Evolutionary conservation across 1,140 invertebrate species (phyloP).

Genomic region (Aethina tumida): DNA sequence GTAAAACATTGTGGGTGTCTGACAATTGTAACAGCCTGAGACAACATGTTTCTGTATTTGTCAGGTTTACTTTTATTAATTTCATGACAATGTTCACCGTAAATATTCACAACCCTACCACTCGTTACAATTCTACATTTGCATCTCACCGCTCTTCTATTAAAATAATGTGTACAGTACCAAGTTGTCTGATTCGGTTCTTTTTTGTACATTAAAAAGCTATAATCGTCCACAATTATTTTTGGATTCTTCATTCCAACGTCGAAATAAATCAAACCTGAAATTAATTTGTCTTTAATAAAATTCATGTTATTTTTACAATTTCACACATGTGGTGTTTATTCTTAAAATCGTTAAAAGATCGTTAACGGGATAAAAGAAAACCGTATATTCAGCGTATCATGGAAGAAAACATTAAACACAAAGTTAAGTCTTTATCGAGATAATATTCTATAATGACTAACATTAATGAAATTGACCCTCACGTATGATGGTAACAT

Average conservation of each 20-base stretch:
- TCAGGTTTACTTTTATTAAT: constrained; percentile 8
- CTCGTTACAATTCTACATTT: constrained; percentile 18
- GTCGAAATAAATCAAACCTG: constrained; percentile 20
- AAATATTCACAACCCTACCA: constrained; percentile 15
- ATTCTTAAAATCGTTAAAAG: too few species aligned
- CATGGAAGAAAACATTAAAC: neutral
- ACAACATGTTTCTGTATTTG: constrained; percentile 19
- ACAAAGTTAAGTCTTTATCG: neutral
- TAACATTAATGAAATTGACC: neutral
- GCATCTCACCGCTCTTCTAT: constrained; percentile 14
- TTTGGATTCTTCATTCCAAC: constrained; percentile 26
- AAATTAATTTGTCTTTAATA: constrained; percentile 7
- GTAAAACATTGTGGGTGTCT: constrained; percentile 6
- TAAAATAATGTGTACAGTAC: constrained; percentile 19
- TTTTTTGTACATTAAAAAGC: constrained; percentile 20
- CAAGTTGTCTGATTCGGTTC: constrained; percentile 16
- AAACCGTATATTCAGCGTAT: too few species aligned
- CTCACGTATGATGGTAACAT: constrained; percentile 19
- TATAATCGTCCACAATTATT: constrained; percentile 21
- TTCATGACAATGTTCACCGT: constrained; percentile 16
- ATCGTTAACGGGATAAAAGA: too few species aligned
- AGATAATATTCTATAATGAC: neutral
- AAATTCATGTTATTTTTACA: neutral
- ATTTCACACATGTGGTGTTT: too few species aligned
- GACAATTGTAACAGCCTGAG: constrained; percentile 17